A percentile compares a stretch with the other conserved stretches of the same genome.
Evolutionary conservation across 1,140 invertebrate species (phyloP).

Genomic region (Semibalanus balanoides): DNA sequence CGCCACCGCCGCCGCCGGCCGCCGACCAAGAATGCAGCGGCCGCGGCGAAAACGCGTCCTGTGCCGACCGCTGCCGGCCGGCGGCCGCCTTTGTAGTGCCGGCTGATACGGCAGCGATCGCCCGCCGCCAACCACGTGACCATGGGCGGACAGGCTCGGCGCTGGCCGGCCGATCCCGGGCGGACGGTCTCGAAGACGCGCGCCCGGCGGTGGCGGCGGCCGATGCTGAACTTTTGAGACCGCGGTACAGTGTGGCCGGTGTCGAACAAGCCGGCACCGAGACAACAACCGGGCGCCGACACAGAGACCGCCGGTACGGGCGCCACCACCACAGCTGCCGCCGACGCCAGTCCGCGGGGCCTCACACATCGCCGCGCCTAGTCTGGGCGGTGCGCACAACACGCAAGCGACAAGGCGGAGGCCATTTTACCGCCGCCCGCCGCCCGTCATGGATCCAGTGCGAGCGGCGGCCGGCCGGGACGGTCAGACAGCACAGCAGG

Average conservation of each 20-base stretch:
- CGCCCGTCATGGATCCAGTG: no score
- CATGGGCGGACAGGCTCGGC: neutral
- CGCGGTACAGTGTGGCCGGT: neutral
- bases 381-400: no score
- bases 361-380: no score
- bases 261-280: neutral
- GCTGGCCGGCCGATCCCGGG: no score
- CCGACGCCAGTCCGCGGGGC: no score
- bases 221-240: neutral
- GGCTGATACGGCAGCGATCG: neutral
- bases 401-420: neutral
- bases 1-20: no score
- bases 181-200: neutral
- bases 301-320: no score
- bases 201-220: no score
- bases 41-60: neutral
- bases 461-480: no score
- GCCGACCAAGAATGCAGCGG: neutral
- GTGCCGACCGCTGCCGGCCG: neutral
- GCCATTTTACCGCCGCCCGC: neutral
- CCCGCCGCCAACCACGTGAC: neutral
- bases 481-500: no score
- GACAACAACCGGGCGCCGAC: neutral
- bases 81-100: neutral
- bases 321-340: no score